Percentiles rank a stretch among this genome's conserved stretches.
These are phyloP conservation scores for Timema podura DNA, from an alignment of 2,888 invertebrate species.

Conservation along the genomic window DNA sequence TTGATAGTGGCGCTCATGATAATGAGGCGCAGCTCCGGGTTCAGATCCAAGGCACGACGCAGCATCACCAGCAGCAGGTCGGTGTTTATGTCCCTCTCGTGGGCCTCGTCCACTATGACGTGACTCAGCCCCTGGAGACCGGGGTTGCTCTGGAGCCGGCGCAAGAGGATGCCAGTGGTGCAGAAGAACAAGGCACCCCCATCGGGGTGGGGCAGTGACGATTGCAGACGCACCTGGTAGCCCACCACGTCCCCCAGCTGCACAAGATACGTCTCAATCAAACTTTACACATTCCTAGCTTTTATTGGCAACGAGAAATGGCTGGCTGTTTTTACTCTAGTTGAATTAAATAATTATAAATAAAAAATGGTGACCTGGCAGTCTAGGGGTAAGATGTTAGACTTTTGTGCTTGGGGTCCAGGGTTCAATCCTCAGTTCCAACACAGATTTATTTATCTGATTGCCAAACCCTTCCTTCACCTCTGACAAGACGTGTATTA, in stretches of 20 bases:
- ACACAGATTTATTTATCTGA: no score
- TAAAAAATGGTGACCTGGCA: no score
- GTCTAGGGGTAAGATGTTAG: no score
- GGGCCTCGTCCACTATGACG: slow-evolving; percentile 69
- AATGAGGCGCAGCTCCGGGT: slow-evolving; percentile 55
- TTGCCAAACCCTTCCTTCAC: no score
- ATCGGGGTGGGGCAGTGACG: slow-evolving; percentile 44
- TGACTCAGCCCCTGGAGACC: slow-evolving; percentile 53
- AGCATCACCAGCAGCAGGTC: slow-evolving; percentile 57
- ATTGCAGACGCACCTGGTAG: slow-evolving; percentile 53
- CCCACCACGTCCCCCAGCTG: slow-evolving; percentile 62
- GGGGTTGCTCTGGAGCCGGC: slow-evolving; percentile 33
- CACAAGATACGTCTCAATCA: slow-evolving; percentile 29
- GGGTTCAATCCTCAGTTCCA: no score
- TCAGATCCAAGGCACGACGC: slow-evolving; percentile 51
- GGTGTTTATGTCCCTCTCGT: slow-evolving; percentile 65
- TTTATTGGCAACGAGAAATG: no score
- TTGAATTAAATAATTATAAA: no score
- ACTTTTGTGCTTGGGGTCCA: no score
- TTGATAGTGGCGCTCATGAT: slow-evolving; percentile 74
- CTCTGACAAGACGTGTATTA: no score
- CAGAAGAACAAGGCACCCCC: slow-evolving; percentile 63
- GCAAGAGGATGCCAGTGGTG: slow-evolving; percentile 61
- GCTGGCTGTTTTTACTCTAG: no score
- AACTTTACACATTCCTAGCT: no score